phyloP scores from a whole-genome alignment of 64 coral and sea anemone species.

The Exaiptasia diaphana region DNA sequence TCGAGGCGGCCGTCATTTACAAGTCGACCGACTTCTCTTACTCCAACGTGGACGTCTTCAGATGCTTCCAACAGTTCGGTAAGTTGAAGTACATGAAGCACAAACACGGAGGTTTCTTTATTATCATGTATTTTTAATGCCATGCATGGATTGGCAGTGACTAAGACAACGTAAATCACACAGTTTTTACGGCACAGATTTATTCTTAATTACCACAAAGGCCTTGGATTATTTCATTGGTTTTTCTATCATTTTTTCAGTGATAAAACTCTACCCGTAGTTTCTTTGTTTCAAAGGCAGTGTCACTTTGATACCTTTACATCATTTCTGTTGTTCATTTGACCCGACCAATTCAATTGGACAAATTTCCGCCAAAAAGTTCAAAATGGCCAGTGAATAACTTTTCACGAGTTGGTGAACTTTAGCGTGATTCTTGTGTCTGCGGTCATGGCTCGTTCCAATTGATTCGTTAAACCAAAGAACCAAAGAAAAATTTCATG shows the following conservation, averaged over 20 bases:
- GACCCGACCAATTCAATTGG: too few relatives aligned
- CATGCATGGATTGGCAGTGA: constrained; percentile 60
- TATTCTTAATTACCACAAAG: too few relatives aligned
- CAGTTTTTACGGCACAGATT: too few relatives aligned
- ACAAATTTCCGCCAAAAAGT: too few relatives aligned
- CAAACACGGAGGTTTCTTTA: neutral
- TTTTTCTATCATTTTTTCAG: too few relatives aligned
- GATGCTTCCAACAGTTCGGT: constrained; percentile 67
- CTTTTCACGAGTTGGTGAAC: too few relatives aligned
- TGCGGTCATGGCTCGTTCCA: neutral
- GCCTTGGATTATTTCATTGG: too few relatives aligned
- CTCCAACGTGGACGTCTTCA: constrained; percentile 43
- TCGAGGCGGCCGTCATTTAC: constrained; percentile 71
- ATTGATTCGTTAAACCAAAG: neutral
- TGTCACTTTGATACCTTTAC: too few relatives aligned
- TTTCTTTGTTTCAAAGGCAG: too few relatives aligned
- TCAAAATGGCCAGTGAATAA: too few relatives aligned
- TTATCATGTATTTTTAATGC: constrained; percentile 93
- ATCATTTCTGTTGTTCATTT: too few relatives aligned
- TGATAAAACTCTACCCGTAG: too few relatives aligned
- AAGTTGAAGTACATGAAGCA: constrained; percentile 2
- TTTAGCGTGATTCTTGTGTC: neutral
- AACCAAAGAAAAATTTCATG: neutral
- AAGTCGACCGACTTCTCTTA: constrained; percentile 35
- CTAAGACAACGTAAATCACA: constrained; percentile 41